Percentiles rank a stretch among this genome's conserved stretches.
Evolutionary conservation across 2,888 invertebrate genomes (phyloP).

Genomic region (Catocala sponsa): DNA sequence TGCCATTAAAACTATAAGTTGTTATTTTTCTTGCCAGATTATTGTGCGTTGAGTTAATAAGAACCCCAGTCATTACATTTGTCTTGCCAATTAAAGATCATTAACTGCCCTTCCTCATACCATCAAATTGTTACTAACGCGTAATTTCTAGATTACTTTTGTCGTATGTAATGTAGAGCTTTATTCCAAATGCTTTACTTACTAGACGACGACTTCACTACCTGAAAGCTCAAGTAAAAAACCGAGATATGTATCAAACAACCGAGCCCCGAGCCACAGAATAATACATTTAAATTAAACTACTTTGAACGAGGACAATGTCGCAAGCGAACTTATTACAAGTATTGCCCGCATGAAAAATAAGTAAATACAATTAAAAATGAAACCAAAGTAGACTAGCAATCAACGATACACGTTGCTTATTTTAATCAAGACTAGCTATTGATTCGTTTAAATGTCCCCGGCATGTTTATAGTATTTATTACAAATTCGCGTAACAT

Average conservation of each 20-base stretch:
- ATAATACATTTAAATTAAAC: slow-evolving; percentile 23
- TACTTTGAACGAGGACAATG: slow-evolving; percentile 17
- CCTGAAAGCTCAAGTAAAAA: slow-evolving; percentile 13
- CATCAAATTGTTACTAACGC: neutral
- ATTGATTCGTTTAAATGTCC: too few species aligned
- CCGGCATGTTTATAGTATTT: too few species aligned
- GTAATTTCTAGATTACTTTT: slow-evolving; percentile 2
- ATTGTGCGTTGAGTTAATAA: neutral
- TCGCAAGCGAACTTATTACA: slow-evolving; percentile 15
- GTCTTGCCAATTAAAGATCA: slow-evolving; percentile 6
- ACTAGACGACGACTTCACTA: slow-evolving; percentile 4
- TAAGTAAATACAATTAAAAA: neutral
- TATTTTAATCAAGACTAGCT: neutral
- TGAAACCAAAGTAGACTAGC: slow-evolving; percentile 3
- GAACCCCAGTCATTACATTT: neutral
- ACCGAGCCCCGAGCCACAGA: slow-evolving; percentile 7
- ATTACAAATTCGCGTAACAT: too few species aligned
- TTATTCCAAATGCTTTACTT: slow-evolving; percentile 1
- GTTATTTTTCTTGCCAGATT: too few species aligned
- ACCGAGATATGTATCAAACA: slow-evolving; percentile 16
- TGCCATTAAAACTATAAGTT: too few species aligned
- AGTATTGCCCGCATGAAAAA: slow-evolving; percentile 13
- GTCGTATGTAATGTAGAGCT: neutral
- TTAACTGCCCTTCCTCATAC: slow-evolving; percentile 2
- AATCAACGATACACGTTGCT: too few species aligned